A percentile compares a stretch with the other conserved stretches of the same genome.
Conservation (phyloP, 2,888 invertebrate genomes). For the Pherbina coryleti region DNA sequence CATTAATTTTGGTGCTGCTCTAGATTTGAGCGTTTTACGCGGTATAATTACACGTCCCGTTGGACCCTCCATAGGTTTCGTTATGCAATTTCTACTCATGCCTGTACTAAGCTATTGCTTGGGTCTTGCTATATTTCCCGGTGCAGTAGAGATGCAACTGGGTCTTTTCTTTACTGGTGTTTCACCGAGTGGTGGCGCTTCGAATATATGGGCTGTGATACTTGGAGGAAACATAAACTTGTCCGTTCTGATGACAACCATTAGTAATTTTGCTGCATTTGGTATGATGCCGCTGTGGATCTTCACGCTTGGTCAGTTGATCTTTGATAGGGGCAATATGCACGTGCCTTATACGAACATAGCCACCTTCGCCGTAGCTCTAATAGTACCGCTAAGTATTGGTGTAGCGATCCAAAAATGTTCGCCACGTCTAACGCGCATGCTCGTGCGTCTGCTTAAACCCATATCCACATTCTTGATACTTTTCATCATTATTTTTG, state of each 20-base stretch:
- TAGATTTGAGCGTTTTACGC: slow-evolving; percentile 74
- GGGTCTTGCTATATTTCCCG: slow-evolving; percentile 79
- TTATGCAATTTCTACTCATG: slow-evolving; percentile 86
- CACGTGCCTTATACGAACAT: slow-evolving; percentile 85
- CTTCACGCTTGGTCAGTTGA: slow-evolving; percentile 84
- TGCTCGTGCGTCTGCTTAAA: slow-evolving; percentile 85
- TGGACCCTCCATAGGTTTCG: slow-evolving; percentile 79
- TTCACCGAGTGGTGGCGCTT: slow-evolving; percentile 94
- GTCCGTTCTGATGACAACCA: slow-evolving; percentile 94
- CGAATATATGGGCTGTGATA: slow-evolving; percentile 95
- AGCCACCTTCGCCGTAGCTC: slow-evolving; percentile 78
- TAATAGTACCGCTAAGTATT: slow-evolving; percentile 81
- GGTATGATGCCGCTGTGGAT: slow-evolving; percentile 95
- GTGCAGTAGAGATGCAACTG: slow-evolving; percentile 78
- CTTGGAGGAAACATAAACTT: slow-evolving; percentile 93
- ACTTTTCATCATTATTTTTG: slow-evolving; percentile 87
- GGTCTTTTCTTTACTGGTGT: slow-evolving; percentile 93
- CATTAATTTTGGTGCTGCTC: slow-evolving; percentile 91
- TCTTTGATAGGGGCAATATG: slow-evolving; percentile 80
- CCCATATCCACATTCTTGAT: slow-evolving; percentile 85
- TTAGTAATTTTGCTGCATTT: slow-evolving; percentile 89
- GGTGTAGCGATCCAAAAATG: slow-evolving; percentile 78
- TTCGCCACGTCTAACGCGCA: slow-evolving; percentile 76
- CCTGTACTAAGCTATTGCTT: slow-evolving; percentile 85
- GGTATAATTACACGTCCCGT: slow-evolving; percentile 73